These are phyloP conservation scores for Hydrophis major DNA, from an alignment of 2,797 vertebrate genomes.

Conservation along the genomic window DNA sequence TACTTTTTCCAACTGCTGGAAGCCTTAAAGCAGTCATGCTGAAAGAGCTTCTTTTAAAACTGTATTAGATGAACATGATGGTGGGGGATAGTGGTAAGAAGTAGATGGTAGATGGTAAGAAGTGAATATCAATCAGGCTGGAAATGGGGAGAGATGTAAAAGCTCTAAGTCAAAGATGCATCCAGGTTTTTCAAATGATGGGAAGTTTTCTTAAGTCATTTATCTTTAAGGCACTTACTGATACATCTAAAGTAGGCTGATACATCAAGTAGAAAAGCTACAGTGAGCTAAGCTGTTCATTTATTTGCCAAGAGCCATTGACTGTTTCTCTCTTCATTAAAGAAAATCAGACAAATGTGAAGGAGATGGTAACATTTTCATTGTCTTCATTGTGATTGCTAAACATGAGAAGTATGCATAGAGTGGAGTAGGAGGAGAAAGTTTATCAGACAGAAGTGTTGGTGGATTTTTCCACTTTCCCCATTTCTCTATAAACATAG, in stretches of 20 bases:
- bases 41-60: slow-evolving; percentile 44
- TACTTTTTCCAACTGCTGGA: neutral
- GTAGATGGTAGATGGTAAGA: neutral
- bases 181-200: slow-evolving; percentile 14
- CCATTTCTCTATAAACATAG: neutral
- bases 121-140: slow-evolving; percentile 64
- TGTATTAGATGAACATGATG: slow-evolving; percentile 40
- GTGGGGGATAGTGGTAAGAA: neutral
- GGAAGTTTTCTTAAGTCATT: neutral
- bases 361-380: neutral
- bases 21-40: slow-evolving; percentile 30
- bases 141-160: neutral
- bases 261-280: neutral
- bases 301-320: neutral
- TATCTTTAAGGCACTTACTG: neutral
- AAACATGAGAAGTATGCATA: neutral
- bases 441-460: neutral
- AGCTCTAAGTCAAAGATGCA: slow-evolving; percentile 49
- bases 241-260: neutral
- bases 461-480: neutral
- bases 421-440: neutral
- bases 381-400: neutral
- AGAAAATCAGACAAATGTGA: neutral
- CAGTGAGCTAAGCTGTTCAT: neutral
- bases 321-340: neutral